Percentiles rank a stretch among this genome's conserved stretches.
phyloP scores from a whole-genome alignment of 2,888 invertebrate genomes.

The Gymnocheta viridis region DNA sequence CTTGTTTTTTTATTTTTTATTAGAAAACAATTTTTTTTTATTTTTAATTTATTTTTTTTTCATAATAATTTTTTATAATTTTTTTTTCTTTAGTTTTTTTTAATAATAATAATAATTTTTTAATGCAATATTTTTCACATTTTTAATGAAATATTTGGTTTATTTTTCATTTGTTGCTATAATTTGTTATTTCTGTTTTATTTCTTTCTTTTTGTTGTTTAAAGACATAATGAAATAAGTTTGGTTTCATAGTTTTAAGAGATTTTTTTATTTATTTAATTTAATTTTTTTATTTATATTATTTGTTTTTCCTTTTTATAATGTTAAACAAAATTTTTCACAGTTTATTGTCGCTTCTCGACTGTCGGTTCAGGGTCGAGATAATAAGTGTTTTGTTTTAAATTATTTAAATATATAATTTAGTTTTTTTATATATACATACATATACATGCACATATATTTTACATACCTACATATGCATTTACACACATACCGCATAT shows the following conservation, averaged over 20 bases:
- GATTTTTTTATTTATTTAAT: conserved; percentile 58
- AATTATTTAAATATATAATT: neutral
- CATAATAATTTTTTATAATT: conserved; percentile 70
- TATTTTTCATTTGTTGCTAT: conserved; percentile 58
- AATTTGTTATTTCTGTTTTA: conserved; percentile 39
- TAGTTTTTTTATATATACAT: neutral
- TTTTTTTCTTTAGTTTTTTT: conserved; percentile 55
- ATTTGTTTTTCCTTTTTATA: conserved; percentile 54
- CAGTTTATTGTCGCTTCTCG: conserved; percentile 83
- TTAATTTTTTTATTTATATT: conserved; percentile 51
- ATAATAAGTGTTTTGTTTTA: conserved; percentile 75
- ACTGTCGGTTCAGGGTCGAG: conserved; percentile 81
- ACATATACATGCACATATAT: neutral
- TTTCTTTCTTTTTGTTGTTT: conserved; percentile 44
- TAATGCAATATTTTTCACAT: conserved; percentile 68
- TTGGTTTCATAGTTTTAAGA: conserved; percentile 62
- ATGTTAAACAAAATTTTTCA: conserved; percentile 79
- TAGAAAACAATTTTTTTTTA: conserved; percentile 74
- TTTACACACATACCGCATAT: neutral
- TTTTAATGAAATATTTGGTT: conserved; percentile 68
- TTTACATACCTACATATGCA: neutral
- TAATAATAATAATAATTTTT: conserved; percentile 59
- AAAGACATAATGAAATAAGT: conserved; percentile 68
- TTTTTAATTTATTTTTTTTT: conserved; percentile 67
- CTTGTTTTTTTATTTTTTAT: conserved; percentile 67